Conservation (phyloP, 2,888 invertebrate species). For the Marronus borbonicus region DNA sequence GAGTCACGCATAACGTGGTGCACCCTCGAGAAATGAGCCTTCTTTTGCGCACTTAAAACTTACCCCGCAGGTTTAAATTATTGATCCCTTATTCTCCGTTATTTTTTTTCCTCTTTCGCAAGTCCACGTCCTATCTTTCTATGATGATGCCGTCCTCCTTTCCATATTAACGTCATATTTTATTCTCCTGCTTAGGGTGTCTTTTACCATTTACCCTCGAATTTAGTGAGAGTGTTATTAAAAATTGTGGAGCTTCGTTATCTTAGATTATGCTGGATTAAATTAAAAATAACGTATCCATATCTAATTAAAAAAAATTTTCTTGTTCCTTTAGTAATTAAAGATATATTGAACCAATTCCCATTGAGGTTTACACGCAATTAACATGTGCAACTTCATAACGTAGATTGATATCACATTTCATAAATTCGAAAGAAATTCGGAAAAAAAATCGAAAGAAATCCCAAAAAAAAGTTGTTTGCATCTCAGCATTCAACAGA, state of each 20-base stretch:
- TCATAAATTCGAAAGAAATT: too few relatives aligned
- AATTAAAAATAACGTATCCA: too few relatives aligned
- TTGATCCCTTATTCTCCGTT: slow-evolving; percentile 61
- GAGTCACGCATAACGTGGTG: slow-evolving; percentile 67
- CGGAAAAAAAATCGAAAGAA: too few relatives aligned
- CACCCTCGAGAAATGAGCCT: slow-evolving; percentile 63
- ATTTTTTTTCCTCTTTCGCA: slow-evolving; percentile 31
- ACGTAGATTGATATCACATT: too few relatives aligned
- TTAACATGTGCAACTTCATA: too few relatives aligned
- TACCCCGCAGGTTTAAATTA: slow-evolving; percentile 68
- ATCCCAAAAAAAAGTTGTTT: too few relatives aligned
- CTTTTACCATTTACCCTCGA: not conserved
- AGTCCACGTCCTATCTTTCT: slow-evolving; percentile 25
- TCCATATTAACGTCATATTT: slow-evolving; percentile 45
- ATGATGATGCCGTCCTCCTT: slow-evolving; percentile 24
- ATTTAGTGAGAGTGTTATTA: slow-evolving; percentile 18
- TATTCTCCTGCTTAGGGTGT: slow-evolving; percentile 14
- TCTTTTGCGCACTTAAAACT: slow-evolving; percentile 65
- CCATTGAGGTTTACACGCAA: too few relatives aligned
- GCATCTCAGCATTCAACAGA: too few relatives aligned
- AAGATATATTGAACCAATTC: too few relatives aligned
- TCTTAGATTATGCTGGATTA: too few relatives aligned
- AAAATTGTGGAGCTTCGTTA: not conserved
- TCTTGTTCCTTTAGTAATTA: too few relatives aligned
- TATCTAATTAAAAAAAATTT: too few relatives aligned